Evolutionary conservation across 2,113 vertebrate genomes (phyloP).

Genomic region (Lampris incognitus): DNA sequence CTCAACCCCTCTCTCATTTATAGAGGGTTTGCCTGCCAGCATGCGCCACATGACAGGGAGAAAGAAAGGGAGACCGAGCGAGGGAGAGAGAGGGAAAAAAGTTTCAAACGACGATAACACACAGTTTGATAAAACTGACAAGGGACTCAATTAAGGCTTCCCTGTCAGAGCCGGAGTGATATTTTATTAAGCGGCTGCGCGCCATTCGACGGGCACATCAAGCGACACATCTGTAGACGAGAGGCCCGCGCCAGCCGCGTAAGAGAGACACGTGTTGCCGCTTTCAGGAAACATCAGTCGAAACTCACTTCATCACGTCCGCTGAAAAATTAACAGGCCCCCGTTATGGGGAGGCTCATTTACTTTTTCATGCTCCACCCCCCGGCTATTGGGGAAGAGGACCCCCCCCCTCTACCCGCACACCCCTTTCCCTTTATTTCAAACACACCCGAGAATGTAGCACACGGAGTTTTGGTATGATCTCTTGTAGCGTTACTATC

Average conservation of each 20-base stretch:
- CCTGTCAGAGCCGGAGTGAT: constrained; percentile 84
- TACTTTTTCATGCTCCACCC: constrained; percentile 73
- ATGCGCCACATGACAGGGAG: constrained; percentile 77
- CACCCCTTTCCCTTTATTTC: constrained; percentile 43
- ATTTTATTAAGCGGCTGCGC: constrained; percentile 86
- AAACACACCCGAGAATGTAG: constrained; percentile 38
- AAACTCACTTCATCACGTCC: constrained; percentile 83
- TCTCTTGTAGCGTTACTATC: constrained; percentile 59
- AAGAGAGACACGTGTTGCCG: constrained; percentile 86
- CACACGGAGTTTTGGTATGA: constrained; percentile 53
- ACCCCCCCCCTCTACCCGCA: constrained; percentile 47
- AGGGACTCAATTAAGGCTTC: constrained; percentile 88
- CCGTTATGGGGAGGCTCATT: constrained; percentile 79
- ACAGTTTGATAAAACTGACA: constrained; percentile 89
- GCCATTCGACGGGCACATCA: constrained; percentile 82
- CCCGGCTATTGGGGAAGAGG: constrained; percentile 56
- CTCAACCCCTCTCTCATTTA: constrained; percentile 67
- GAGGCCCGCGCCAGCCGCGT: constrained; percentile 73
- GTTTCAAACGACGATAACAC: constrained; percentile 84
- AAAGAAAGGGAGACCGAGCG: constrained; percentile 51
- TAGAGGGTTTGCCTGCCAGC: constrained; percentile 72
- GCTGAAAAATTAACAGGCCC: constrained; percentile 80
- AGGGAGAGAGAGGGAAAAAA: constrained; percentile 64
- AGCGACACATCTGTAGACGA: constrained; percentile 85
- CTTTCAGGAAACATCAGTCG: constrained; percentile 86